Evolutionary conservation across 2,888 invertebrate genomes (phyloP).

Genomic region (Pyrrhosoma nymphula): DNA sequence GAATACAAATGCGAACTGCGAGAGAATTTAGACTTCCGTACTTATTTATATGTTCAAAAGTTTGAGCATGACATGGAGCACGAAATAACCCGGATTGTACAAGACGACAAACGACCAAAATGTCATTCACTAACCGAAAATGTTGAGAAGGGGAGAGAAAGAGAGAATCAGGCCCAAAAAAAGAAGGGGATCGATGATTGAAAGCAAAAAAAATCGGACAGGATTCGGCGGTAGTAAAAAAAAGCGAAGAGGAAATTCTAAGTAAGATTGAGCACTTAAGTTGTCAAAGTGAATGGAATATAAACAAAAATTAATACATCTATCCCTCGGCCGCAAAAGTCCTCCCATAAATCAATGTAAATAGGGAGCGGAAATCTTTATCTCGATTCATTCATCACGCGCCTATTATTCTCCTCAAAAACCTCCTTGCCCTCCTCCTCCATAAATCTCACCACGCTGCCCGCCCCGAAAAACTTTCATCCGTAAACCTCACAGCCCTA

Average conservation of each 20-base stretch:
- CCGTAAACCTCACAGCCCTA: not conserved
- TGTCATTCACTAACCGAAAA: not conserved
- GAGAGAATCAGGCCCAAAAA: not conserved
- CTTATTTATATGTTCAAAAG: not conserved
- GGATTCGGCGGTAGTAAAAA: not conserved
- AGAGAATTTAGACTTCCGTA: not conserved
- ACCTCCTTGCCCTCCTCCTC: conserved; percentile 13
- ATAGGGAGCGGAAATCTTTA: conserved; percentile 47
- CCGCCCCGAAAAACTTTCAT: conserved; percentile 40
- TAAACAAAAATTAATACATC: conserved; percentile 39
- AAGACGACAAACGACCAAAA: not conserved
- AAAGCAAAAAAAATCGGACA: not conserved
- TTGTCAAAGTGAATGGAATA: conserved; percentile 28
- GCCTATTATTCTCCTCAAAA: conserved; percentile 26
- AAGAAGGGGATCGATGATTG: conserved; percentile 1
- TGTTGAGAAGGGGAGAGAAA: not conserved
- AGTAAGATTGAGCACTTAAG: conserved; percentile 29
- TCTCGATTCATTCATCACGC: conserved; percentile 61
- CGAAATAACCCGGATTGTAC: not conserved
- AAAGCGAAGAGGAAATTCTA: not conserved
- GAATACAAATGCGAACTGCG: not conserved
- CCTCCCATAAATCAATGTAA: conserved; percentile 59
- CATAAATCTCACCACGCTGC: conserved; percentile 49
- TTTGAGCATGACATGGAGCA: not conserved
- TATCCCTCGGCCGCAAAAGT: conserved; percentile 2